Conservation (phyloP, 1,140 invertebrate species). For the Caenorhabditis inopinata region DNA sequence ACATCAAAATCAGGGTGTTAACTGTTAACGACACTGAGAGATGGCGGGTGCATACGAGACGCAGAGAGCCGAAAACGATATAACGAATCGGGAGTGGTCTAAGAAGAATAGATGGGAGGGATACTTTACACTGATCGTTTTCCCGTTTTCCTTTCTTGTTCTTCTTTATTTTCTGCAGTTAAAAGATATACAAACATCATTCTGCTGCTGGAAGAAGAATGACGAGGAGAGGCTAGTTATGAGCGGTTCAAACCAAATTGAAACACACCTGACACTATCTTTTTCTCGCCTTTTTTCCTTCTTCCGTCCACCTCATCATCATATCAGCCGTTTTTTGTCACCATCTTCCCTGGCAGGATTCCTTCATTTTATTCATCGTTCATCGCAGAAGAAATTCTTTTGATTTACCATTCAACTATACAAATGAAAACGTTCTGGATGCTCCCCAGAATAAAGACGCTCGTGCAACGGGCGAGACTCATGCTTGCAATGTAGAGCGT, state of each 20-base stretch:
- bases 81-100: neutral
- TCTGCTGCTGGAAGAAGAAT: neutral
- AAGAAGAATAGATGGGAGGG: neutral
- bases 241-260: neutral
- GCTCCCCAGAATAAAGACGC: too few relatives aligned
- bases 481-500: too few relatives aligned
- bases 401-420: too few relatives aligned
- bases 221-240: constrained; percentile 3
- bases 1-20: constrained; percentile 7
- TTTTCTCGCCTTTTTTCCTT: neutral
- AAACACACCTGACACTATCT: neutral
- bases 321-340: neutral
- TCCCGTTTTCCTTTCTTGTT: constrained; percentile 20
- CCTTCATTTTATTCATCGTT: too few relatives aligned
- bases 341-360: too few relatives aligned
- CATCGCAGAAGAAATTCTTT: too few relatives aligned
- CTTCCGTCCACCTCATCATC: neutral
- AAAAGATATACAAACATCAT: neutral
- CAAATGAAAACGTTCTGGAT: too few relatives aligned
- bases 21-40: constrained; percentile 1
- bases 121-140: constrained; percentile 24
- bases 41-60: neutral
- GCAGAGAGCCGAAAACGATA: neutral
- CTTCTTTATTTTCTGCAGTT: constrained; percentile 8
- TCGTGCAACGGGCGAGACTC: too few relatives aligned